phyloP scores from a whole-genome alignment of 2,797 vertebrate genomes.

The Dromococcyx pavoninus region DNA sequence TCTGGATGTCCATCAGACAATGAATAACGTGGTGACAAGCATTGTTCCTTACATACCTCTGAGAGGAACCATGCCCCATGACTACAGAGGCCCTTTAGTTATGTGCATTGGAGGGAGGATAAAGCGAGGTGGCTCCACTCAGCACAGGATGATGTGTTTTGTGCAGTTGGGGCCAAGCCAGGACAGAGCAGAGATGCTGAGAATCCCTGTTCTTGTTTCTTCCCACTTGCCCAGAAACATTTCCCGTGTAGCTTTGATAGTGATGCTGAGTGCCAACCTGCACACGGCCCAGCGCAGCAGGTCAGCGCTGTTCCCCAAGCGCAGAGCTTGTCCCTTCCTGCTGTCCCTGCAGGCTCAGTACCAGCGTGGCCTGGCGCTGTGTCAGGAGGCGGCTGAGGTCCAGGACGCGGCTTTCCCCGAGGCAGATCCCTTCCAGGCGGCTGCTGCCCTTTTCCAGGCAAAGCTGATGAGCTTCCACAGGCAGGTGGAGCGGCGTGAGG shows the following conservation, averaged over 20 bases:
- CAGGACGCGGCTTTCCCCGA: slow-evolving; percentile 64
- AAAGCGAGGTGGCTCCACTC: neutral
- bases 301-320: neutral
- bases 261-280: rapidly evolving
- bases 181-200: neutral
- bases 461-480: slow-evolving; percentile 83
- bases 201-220: neutral
- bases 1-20: neutral
- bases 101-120: rapidly evolving
- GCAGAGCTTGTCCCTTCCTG: neutral
- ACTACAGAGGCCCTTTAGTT: neutral
- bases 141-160: neutral
- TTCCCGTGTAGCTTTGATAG: neutral
- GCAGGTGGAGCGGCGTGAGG: slow-evolving; percentile 78
- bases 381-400: slow-evolving; percentile 80
- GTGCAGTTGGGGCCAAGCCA: neutral
- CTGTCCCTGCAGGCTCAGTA: slow-evolving; percentile 80
- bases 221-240: neutral
- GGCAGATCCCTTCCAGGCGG: slow-evolving; percentile 75
- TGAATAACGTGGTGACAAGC: neutral
- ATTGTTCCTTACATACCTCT: neutral
- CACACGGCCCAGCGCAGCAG: rapidly evolving
- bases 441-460: slow-evolving; percentile 80
- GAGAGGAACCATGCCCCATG: too few relatives aligned
- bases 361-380: slow-evolving; percentile 74